These are phyloP conservation scores for Tringa solitaria DNA, from an alignment of 2,113 vertebrate species.

Conservation along the genomic window DNA sequence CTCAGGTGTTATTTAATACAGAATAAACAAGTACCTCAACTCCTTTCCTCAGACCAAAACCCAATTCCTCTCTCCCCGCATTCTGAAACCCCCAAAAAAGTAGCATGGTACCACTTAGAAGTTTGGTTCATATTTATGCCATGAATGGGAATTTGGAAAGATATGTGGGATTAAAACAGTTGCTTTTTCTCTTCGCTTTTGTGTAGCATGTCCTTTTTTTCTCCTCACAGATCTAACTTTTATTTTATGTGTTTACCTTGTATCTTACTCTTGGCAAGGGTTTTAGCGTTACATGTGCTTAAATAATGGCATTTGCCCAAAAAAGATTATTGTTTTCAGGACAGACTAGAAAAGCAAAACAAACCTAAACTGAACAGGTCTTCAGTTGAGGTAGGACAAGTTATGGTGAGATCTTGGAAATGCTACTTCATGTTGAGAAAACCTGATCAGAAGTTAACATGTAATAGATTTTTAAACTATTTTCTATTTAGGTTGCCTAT, in stretches of 20 bases:
- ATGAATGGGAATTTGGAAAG: neutral
- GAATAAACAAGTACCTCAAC: neutral
- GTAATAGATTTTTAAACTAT: neutral
- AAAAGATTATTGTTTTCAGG: neutral
- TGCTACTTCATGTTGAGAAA: neutral
- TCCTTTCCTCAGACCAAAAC: neutral
- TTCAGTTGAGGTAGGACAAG: neutral
- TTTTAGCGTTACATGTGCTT: neutral
- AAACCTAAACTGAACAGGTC: neutral
- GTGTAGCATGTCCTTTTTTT: neutral
- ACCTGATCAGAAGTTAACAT: neutral
- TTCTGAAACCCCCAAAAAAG: neutral
- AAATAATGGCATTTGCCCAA: neutral
- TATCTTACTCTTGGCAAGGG: neutral
- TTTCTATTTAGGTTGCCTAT: neutral
- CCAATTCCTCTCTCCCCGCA: rapidly evolving
- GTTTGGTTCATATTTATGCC: neutral
- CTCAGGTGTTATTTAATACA: neutral
- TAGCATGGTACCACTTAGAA: neutral
- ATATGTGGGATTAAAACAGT: rapidly evolving
- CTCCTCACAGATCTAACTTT: neutral
- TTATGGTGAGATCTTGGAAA: neutral
- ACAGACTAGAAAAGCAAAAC: neutral
- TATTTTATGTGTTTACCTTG: neutral
- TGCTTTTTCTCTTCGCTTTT: neutral